Percentiles rank a stretch among this genome's conserved stretches.
phyloP scores from a whole-genome alignment of 2,888 invertebrate species.

The Timema podura region DNA sequence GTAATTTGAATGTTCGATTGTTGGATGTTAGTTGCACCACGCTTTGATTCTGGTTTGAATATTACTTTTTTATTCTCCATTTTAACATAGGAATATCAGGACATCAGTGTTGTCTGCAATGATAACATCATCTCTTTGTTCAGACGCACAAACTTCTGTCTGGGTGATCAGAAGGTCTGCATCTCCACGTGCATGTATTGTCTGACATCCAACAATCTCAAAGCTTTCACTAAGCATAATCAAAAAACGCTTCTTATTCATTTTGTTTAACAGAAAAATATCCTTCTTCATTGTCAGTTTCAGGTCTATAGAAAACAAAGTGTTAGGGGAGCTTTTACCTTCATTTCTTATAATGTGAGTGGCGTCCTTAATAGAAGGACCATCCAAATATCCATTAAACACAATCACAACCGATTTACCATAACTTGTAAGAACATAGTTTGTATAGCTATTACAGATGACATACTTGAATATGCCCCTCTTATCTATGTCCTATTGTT shows the following conservation, averaged over 20 bases:
- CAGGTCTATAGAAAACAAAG: not conserved
- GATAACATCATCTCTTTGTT: not conserved
- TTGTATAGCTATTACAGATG: not conserved
- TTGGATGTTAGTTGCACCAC: not conserved
- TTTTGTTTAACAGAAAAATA: not conserved
- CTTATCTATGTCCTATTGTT: not conserved
- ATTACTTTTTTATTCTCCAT: not conserved
- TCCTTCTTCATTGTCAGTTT: not conserved
- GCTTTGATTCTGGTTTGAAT: not conserved
- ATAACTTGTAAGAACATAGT: not conserved
- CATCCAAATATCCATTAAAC: not conserved
- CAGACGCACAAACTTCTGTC: not conserved
- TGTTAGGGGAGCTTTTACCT: not conserved
- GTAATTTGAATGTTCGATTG: not conserved
- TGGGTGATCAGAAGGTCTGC: not conserved
- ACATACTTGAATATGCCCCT: not conserved
- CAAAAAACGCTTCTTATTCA: not conserved
- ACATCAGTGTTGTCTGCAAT: not conserved
- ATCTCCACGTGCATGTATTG: not conserved
- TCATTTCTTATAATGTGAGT: not conserved
- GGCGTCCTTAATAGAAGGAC: conserved; percentile 5
- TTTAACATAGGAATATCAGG: not conserved
- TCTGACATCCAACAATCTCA: not conserved
- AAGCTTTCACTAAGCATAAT: not conserved
- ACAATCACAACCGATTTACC: not conserved